phyloP scores from a whole-genome alignment of 1,140 invertebrate species.

The Ganaspis sp. region DNA sequence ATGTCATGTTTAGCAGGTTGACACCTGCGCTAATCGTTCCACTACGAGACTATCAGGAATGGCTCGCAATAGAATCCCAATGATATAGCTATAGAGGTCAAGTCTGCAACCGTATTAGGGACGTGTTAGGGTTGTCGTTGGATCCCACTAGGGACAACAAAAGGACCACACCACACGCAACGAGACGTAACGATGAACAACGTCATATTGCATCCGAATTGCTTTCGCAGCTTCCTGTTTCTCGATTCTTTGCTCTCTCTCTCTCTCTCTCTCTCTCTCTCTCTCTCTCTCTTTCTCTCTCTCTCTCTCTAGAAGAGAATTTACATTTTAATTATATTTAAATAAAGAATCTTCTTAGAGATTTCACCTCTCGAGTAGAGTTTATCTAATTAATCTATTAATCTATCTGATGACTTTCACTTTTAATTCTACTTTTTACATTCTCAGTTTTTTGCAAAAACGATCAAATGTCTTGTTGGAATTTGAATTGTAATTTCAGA shows the following conservation, averaged over 20 bases:
- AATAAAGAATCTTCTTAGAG: not conserved
- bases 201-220: conserved; percentile 68
- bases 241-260: not conserved
- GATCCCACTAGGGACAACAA: conserved; percentile 67
- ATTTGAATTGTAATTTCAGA: conserved; percentile 11
- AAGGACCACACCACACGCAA: conserved; percentile 67
- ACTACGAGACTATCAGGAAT: conserved; percentile 60
- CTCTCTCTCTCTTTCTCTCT: not conserved
- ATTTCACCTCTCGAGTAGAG: too few relatives aligned
- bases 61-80: conserved; percentile 35
- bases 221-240: conserved; percentile 48
- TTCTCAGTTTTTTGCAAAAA: not conserved
- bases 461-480: not conserved
- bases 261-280: conserved; percentile 25
- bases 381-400: too few relatives aligned
- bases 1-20: conserved; percentile 53
- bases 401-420: not conserved
- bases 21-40: conserved; percentile 65
- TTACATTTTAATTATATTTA: not conserved
- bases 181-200: conserved; percentile 67
- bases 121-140: conserved; percentile 72
- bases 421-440: conserved; percentile 20
- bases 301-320: not conserved
- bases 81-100: conserved; percentile 55
- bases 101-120: conserved; percentile 72